phyloP scores from a whole-genome alignment of 2,113 vertebrate species.

The Phyllostomus hastatus region DNA sequence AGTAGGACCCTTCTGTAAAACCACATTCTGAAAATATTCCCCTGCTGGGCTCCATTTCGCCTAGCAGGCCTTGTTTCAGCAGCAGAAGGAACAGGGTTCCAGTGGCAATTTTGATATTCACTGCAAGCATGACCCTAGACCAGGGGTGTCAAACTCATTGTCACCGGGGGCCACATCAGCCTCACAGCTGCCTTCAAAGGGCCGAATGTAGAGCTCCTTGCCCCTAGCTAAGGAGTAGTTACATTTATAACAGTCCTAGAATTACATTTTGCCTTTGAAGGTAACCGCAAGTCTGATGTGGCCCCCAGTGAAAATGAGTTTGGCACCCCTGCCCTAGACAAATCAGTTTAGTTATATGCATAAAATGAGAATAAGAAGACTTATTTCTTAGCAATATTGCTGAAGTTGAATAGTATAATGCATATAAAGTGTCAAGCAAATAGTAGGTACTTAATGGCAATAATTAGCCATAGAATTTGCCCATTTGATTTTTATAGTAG shows the following conservation, averaged over 20 bases:
- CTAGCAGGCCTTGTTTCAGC: not conserved
- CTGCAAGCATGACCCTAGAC: not conserved
- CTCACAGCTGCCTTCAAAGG: too few species aligned
- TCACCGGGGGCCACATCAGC: too few species aligned
- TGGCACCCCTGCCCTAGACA: not conserved
- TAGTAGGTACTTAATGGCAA: not conserved
- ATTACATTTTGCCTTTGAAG: too few species aligned
- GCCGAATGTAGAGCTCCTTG: too few species aligned
- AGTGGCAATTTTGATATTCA: not conserved
- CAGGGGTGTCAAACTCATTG: too few species aligned
- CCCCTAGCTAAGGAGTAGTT: too few species aligned
- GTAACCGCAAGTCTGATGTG: too few species aligned
- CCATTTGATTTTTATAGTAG: not conserved
- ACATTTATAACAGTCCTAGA: too few species aligned
- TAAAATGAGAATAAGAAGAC: not conserved
- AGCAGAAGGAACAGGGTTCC: not conserved
- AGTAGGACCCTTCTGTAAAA: slow-evolving; percentile 2
- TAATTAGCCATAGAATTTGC: not conserved
- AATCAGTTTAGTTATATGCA: not conserved
- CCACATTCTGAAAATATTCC: not conserved
- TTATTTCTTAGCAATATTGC: not conserved
- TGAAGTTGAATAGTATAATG: not conserved
- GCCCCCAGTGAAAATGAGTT: too few species aligned
- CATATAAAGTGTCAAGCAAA: not conserved
- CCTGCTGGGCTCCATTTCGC: not conserved